phyloP scores from a whole-genome alignment of 1,140 invertebrate genomes.

The Eupristina koningsbergeri region DNA sequence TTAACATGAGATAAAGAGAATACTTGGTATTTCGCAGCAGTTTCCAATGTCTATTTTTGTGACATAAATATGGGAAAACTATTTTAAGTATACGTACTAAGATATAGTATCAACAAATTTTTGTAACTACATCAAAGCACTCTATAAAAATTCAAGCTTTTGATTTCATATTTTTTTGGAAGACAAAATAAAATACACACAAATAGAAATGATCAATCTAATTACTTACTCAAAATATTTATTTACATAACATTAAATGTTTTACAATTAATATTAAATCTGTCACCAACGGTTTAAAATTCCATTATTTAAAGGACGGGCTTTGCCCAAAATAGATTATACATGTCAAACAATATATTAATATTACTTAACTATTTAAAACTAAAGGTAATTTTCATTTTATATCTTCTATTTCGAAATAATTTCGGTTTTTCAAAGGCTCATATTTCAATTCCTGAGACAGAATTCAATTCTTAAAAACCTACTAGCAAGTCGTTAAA shows the following conservation, averaged over 20 bases:
- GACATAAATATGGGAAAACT: not conserved
- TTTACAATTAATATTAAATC: not conserved
- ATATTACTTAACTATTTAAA: not conserved
- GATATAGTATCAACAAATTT: not conserved
- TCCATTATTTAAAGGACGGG: not conserved
- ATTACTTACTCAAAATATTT: too few relatives aligned
- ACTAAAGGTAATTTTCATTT: not conserved
- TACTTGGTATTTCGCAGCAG: not conserved
- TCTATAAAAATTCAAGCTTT: not conserved
- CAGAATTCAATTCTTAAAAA: not conserved
- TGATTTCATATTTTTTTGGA: too few relatives aligned
- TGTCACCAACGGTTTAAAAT: not conserved
- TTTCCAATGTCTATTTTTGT: not conserved
- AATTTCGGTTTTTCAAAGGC: conserved; percentile 9
- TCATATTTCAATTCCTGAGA: not conserved
- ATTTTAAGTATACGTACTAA: not conserved
- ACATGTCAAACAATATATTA: not conserved
- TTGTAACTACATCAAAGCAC: not conserved
- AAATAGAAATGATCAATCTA: too few relatives aligned
- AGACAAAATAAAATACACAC: too few relatives aligned
- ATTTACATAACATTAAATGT: not conserved
- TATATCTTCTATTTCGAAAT: conserved; percentile 3
- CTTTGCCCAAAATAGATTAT: conserved; percentile 4
- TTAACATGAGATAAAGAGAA: too few relatives aligned
- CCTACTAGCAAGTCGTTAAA: conserved; percentile 9